Conservation (phyloP, 1,140 invertebrate species). For the Halyomorpha halys region DNA sequence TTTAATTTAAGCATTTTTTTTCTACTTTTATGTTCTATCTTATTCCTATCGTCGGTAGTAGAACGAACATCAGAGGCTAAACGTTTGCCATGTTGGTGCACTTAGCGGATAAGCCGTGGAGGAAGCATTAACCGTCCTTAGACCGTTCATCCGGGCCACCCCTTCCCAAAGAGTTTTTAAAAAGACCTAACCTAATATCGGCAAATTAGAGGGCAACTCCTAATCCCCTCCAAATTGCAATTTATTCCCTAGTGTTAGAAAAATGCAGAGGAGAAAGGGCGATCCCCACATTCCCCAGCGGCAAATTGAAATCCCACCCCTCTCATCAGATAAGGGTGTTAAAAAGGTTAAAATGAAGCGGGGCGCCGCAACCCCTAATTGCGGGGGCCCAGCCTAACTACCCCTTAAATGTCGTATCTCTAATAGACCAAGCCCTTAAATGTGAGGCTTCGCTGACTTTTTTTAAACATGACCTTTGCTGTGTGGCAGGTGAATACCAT, state of each 20-base stretch:
- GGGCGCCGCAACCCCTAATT: constrained; percentile 3
- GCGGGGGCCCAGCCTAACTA: constrained; percentile 19
- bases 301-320: constrained; percentile 26
- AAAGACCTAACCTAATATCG: constrained; percentile 16
- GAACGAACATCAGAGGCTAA: too few species aligned
- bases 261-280: constrained; percentile 3
- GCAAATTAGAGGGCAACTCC: constrained; percentile 12
- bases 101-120: too few species aligned
- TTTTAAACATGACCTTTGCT: constrained; percentile 15
- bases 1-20: too few species aligned
- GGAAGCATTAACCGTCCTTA: too few species aligned
- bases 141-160: too few species aligned
- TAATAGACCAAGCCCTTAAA: constrained; percentile 16
- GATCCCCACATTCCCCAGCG: not conserved
- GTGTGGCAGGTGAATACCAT: constrained; percentile 9
- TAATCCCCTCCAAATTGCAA: constrained; percentile 15
- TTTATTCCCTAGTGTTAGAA: constrained; percentile 19
- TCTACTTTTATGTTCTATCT: too few species aligned
- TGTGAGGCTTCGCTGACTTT: constrained; percentile 10
- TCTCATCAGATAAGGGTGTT: constrained; percentile 29
- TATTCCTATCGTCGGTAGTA: too few species aligned
- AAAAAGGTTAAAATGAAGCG: constrained; percentile 31
- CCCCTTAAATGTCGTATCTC: constrained; percentile 21
- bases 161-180: not conserved
- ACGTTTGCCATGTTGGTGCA: too few species aligned